Conservation (phyloP, 2,797 vertebrate species). For the Buceros bicornis region DNA sequence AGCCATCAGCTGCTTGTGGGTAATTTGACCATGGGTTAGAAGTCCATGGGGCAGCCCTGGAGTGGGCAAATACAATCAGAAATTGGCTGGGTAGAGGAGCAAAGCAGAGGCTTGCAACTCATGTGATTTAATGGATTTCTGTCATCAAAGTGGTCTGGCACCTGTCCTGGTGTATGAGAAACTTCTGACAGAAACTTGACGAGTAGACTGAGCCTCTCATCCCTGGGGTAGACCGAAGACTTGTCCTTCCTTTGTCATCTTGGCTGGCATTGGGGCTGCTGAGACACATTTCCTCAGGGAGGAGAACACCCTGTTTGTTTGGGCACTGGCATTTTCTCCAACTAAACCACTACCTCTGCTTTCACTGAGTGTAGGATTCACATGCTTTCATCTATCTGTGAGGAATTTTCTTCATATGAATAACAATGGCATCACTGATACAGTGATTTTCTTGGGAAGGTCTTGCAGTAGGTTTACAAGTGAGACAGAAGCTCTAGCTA, state of each 20-base stretch:
- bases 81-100: fast-evolving
- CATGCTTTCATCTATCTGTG: background rate
- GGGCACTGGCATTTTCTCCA: background rate
- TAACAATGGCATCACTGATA: constrained; percentile 14
- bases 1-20: background rate
- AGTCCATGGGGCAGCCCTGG: background rate
- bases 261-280: background rate
- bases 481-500: background rate
- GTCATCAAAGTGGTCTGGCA: background rate
- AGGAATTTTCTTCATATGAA: constrained; percentile 40
- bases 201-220: background rate
- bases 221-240: background rate
- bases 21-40: background rate
- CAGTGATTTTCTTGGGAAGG: constrained; percentile 20
- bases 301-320: background rate
- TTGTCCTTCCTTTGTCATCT: background rate
- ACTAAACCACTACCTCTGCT: background rate
- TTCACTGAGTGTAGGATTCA: background rate
- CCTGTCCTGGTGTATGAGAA: background rate
- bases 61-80: background rate
- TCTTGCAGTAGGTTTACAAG: background rate
- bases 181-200: background rate
- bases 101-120: background rate
- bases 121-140: background rate
- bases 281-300: background rate